These are phyloP conservation scores for Bucorvus abyssinicus DNA, from an alignment of 2,797 vertebrate species.

Conservation along the genomic window DNA sequence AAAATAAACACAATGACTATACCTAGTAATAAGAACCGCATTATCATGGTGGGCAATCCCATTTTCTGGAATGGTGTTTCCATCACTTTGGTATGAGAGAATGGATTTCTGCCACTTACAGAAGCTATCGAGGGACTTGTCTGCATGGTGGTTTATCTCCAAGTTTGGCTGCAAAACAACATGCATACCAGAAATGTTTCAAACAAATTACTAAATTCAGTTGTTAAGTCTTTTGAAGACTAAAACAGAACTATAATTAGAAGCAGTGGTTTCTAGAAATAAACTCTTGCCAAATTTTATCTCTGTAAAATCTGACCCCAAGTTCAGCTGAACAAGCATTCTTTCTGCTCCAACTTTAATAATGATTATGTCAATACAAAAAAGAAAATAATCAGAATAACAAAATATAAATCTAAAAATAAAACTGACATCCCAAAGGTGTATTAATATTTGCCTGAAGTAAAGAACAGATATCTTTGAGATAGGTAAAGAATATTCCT, in stretches of 20 bases:
- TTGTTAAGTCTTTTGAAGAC: slow-evolving; percentile 81
- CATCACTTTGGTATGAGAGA: slow-evolving; percentile 93
- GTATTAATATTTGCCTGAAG: slow-evolving; percentile 36
- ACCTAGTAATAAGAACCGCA: slow-evolving; percentile 98
- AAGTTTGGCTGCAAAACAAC: slow-evolving; percentile 93
- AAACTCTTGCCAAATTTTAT: slow-evolving; percentile 78
- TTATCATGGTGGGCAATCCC: slow-evolving; percentile 99
- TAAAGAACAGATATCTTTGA: slow-evolving; percentile 32
- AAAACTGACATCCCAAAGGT: slow-evolving; percentile 32
- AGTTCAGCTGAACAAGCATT: slow-evolving; percentile 72
- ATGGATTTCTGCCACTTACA: slow-evolving; percentile 99
- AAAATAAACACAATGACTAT: slow-evolving; percentile 75
- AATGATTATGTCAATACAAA: slow-evolving; percentile 63
- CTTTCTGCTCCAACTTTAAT: slow-evolving; percentile 68
- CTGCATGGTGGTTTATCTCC: slow-evolving; percentile 99
- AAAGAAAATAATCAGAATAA: slow-evolving; percentile 7
- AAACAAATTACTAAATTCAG: slow-evolving; percentile 85
- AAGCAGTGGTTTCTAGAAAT: slow-evolving; percentile 82
- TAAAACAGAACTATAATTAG: slow-evolving; percentile 83
- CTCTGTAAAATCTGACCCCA: slow-evolving; percentile 74
- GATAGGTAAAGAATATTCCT: slow-evolving; percentile 28
- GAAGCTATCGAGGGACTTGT: slow-evolving; percentile 99
- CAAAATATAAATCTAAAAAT: slow-evolving; percentile 56
- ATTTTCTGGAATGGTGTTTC: slow-evolving; percentile 98
- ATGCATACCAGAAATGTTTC: slow-evolving; percentile 82